These are phyloP conservation scores for Chaetophractus vellerosus DNA, from an alignment of 2,797 vertebrate genomes.

Conservation along the genomic window DNA sequence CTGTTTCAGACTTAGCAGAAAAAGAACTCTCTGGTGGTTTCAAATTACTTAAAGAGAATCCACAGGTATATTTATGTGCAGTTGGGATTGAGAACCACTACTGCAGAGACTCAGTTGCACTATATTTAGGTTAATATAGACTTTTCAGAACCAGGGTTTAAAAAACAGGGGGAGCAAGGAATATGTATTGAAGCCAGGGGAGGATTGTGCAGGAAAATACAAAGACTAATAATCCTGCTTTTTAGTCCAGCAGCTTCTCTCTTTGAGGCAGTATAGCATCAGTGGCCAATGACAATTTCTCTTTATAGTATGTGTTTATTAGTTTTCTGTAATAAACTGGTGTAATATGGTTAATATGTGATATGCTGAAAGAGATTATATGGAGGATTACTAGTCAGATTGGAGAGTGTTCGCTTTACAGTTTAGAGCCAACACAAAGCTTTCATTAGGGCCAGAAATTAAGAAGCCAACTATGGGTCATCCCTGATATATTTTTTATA, in stretches of 20 bases:
- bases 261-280: not conserved
- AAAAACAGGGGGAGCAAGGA: not conserved
- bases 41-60: not conserved
- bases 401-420: not conserved
- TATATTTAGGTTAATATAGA: not conserved
- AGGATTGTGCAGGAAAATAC: not conserved
- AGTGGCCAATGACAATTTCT: not conserved
- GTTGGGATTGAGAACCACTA: not conserved
- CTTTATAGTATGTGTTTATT: not conserved
- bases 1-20: not conserved
- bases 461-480: not conserved
- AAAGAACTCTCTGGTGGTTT: not conserved
- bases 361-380: not conserved
- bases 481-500: not conserved
- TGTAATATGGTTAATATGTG: not conserved
- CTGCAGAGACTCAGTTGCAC: not conserved
- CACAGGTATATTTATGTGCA: not conserved
- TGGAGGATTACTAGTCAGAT: not conserved
- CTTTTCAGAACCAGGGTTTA: not conserved
- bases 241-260: not conserved
- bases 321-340: not conserved
- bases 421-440: constrained; percentile 12
- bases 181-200: not conserved
- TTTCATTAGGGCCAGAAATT: not conserved
- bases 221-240: not conserved